Base-by-base conservation (phyloP, 2,888 invertebrate genomes). In the Dione vanillae region DNA sequence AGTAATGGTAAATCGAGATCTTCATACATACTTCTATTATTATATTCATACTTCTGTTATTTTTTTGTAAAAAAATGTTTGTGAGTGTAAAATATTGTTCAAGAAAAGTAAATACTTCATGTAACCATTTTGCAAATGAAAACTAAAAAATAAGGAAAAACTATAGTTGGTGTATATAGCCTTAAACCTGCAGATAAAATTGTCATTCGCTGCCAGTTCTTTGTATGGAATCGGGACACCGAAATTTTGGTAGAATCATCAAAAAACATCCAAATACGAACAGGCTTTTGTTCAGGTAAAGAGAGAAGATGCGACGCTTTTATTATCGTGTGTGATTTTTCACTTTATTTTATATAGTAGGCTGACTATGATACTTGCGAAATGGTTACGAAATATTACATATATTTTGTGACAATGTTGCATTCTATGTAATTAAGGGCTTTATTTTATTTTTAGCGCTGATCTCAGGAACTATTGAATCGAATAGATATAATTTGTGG, bases 271-370 rank as follows among this genome's bases (percentile, higher is more conserved):
- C 51, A 52, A 37, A 61, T 59, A 49, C 16, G 41, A 6, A 14
- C 11, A 5, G 27, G 27, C 43, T 41, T 61, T 67, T 67, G 67
- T 67, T 16, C 59, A 61, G 59, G 59, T 67, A 47, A 40, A 67
- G 59, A 58, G 47, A 67, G 43, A 43, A 67, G 61, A 67, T 58
- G 51, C 59, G 16, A 51, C 61, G 11, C 27, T 47, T 61, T 67
- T 51, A 27, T 27, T 51, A n/a, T 20, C 37, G 49, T 51, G 54
- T 54, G 14, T 16, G 35, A 58, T 27, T 67, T 67, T 67, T 35
- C 49, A 61, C 67, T 51, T 37, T 12, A 9, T 9, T 41, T 67
- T 67, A 27, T 41, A n/a, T 9, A 19, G 12, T 67, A 35, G 7
- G 19, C 52, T 67, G 61, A 43, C 59, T 6, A 14, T 12, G 16